These are phyloP conservation scores for Diabrotica balteata DNA, from an alignment of 2,888 invertebrate genomes.

Conservation along the genomic window DNA sequence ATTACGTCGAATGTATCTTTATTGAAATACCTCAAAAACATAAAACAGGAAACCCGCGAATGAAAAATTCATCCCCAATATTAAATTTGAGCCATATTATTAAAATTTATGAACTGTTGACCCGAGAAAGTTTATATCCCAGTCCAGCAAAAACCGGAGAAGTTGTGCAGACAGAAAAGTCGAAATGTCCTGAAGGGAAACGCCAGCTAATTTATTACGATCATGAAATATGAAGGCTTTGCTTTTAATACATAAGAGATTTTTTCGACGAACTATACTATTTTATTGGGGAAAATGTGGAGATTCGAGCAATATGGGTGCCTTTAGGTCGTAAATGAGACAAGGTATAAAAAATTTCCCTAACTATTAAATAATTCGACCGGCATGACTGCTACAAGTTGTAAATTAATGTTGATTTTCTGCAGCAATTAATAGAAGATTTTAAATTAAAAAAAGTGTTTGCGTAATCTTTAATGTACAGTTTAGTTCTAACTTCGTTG, in stretches of 20 bases:
- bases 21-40: conserved; percentile 14
- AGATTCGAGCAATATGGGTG: no score
- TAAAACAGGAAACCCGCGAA: conserved; percentile 8
- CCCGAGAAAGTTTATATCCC: conserved; percentile 21
- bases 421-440: no score
- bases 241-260: not conserved
- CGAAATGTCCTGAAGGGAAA: conserved; percentile 21
- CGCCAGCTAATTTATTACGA: conserved; percentile 19
- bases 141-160: conserved; percentile 20
- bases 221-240: not conserved
- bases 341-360: no score
- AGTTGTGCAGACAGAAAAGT: conserved; percentile 16
- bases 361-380: no score
- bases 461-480: no score
- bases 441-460: no score
- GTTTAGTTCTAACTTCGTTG: no score
- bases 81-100: conserved; percentile 23
- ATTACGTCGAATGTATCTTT: not conserved
- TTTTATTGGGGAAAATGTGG: not conserved
- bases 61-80: conserved; percentile 22
- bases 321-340: no score
- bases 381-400: no score
- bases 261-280: not conserved
- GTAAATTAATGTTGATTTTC: no score
- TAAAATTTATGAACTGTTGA: conserved; percentile 27